These are phyloP conservation scores for Pseudococcus viburni DNA, from an alignment of 2,888 invertebrate genomes.

Conservation along the genomic window DNA sequence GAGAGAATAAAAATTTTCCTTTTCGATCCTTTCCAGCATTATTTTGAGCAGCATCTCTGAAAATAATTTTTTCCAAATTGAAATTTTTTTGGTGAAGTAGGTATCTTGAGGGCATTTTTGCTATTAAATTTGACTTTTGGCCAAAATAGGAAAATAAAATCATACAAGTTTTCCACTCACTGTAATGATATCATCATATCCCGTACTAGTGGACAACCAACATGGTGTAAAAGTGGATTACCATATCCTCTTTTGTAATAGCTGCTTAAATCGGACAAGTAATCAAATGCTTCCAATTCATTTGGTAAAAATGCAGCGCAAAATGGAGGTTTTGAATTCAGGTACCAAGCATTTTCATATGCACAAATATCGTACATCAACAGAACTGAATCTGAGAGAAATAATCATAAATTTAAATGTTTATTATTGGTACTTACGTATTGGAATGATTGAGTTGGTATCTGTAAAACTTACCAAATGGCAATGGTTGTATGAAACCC, in stretches of 20 bases:
- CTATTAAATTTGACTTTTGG: too few relatives aligned
- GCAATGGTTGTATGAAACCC: constrained; percentile 76
- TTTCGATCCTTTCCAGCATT: background rate
- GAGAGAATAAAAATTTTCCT: constrained; percentile 76
- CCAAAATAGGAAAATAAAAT: too few relatives aligned
- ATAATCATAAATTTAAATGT: background rate
- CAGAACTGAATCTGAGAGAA: background rate
- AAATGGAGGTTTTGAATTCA: constrained; percentile 77
- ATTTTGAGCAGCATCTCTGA: constrained; percentile 70
- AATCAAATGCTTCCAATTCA: constrained; percentile 74
- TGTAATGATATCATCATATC: constrained; percentile 81
- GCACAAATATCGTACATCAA: constrained; percentile 84
- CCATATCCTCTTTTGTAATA: constrained; percentile 78
- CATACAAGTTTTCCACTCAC: constrained; percentile 72
- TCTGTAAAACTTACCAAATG: constrained; percentile 64
- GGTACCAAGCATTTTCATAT: constrained; percentile 86
- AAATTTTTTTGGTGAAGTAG: too few relatives aligned
- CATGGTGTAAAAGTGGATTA: constrained; percentile 74
- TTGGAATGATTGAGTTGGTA: background rate
- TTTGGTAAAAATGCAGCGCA: constrained; percentile 82
- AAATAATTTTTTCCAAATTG: constrained; percentile 64
- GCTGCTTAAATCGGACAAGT: constrained; percentile 69
- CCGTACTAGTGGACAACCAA: constrained; percentile 80
- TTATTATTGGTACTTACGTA: background rate
- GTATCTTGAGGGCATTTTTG: too few relatives aligned